These are phyloP conservation scores for Sandelia bainsii DNA, from an alignment of 2,797 vertebrate genomes.

Conservation along the genomic window DNA sequence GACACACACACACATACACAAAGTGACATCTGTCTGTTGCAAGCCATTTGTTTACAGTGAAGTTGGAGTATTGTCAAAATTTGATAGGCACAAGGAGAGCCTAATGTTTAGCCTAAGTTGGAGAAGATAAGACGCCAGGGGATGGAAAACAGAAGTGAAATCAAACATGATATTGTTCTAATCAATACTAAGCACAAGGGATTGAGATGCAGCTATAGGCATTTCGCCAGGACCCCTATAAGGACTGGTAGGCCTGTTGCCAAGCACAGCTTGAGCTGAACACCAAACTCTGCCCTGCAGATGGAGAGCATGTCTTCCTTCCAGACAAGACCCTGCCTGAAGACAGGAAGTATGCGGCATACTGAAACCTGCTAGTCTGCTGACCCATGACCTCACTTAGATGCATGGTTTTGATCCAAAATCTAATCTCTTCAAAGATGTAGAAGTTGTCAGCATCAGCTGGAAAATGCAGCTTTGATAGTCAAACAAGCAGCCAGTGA, in stretches of 20 bases:
- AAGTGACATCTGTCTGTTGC: slow-evolving; percentile 31
- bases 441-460: slow-evolving; percentile 1
- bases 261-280: slow-evolving; percentile 67
- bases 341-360: slow-evolving; percentile 37
- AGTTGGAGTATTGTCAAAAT: slow-evolving; percentile 61
- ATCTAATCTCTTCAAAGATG: slow-evolving; percentile 14
- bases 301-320: slow-evolving; percentile 42
- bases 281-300: slow-evolving; percentile 58
- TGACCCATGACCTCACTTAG: slow-evolving; percentile 24
- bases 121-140: slow-evolving; percentile 50
- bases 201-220: slow-evolving; percentile 75
- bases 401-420: neutral
- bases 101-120: slow-evolving; percentile 23
- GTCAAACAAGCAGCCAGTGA: neutral
- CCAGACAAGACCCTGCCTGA: slow-evolving; percentile 44
- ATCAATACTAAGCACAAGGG: slow-evolving; percentile 81
- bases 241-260: slow-evolving; percentile 70
- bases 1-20: slow-evolving; percentile 34
- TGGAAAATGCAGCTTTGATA: slow-evolving; percentile 20
- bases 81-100: slow-evolving; percentile 38
- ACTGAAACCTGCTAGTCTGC: slow-evolving; percentile 31
- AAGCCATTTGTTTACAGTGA: slow-evolving; percentile 60
- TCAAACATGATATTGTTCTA: slow-evolving; percentile 70
- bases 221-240: slow-evolving; percentile 66
- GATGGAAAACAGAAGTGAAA: slow-evolving; percentile 65